phyloP scores from a whole-genome alignment of 1,140 invertebrate genomes.

The Acromyrmex echinatior region DNA sequence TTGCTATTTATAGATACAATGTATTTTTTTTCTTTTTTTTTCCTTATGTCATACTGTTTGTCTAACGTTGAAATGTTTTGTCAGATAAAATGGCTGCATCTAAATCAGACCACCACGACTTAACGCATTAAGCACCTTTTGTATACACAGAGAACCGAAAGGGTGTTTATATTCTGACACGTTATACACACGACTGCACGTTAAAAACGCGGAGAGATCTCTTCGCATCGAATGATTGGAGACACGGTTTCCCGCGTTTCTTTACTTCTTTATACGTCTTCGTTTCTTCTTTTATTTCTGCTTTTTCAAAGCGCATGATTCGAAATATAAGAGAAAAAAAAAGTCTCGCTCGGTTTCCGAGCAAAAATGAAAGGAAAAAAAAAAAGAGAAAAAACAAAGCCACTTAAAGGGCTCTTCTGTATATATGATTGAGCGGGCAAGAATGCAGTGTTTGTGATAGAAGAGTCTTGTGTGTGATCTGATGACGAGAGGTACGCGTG shows the following conservation, averaged over 20 bases:
- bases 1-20: slow-evolving; percentile 43
- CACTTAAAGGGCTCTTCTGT: slow-evolving; percentile 29
- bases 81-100: slow-evolving; percentile 80
- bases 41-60: slow-evolving; percentile 48
- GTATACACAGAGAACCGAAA: slow-evolving; percentile 65
- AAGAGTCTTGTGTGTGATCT: slow-evolving; percentile 59
- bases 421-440: slow-evolving; percentile 7
- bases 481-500: slow-evolving; percentile 33
- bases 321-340: slow-evolving; percentile 36
- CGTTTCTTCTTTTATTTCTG: slow-evolving; percentile 61
- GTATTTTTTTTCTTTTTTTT: slow-evolving; percentile 12
- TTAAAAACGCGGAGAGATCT: slow-evolving; percentile 67
- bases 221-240: slow-evolving; percentile 49
- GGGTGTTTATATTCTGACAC: slow-evolving; percentile 68
- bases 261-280: slow-evolving; percentile 52
- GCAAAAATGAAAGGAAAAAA: slow-evolving; percentile 42
- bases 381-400: slow-evolving; percentile 30
- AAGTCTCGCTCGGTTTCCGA: slow-evolving; percentile 18
- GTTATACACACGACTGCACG: slow-evolving; percentile 48
- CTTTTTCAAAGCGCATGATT: slow-evolving; percentile 66
- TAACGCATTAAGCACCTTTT: slow-evolving; percentile 72
- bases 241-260: slow-evolving; percentile 66
- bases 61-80: slow-evolving; percentile 80
- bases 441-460: slow-evolving; percentile 29
- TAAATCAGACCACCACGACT: slow-evolving; percentile 77